These are phyloP conservation scores for Tilapia sparmanii DNA, from an alignment of 2,113 vertebrate species.

Conservation along the genomic window DNA sequence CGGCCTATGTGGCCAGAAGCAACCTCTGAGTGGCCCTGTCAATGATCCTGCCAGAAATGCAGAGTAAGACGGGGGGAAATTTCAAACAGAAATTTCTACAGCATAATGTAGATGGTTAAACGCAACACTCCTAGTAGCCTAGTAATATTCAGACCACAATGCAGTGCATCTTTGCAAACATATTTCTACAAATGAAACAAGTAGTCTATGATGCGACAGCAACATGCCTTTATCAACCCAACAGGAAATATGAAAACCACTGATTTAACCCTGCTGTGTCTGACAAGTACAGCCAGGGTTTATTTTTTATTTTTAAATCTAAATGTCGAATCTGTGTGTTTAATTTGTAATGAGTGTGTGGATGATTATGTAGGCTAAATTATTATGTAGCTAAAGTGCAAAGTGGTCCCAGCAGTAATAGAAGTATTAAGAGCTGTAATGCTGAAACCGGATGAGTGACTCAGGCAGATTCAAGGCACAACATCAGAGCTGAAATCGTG, in stretches of 20 bases:
- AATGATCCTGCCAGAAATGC: neutral
- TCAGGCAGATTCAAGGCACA: neutral
- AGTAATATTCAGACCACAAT: neutral
- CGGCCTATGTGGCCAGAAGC: neutral
- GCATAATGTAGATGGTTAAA: neutral
- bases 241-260: neutral
- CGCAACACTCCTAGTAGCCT: neutral
- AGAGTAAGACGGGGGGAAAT: rapidly evolving
- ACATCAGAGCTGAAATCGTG: neutral
- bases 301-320: neutral
- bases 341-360: neutral
- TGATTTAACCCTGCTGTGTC: neutral
- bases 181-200: neutral
- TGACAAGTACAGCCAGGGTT: neutral
- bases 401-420: neutral
- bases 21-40: neutral
- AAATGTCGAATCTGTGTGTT: neutral
- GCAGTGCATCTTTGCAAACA: neutral
- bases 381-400: neutral
- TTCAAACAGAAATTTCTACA: neutral
- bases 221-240: neutral
- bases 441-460: neutral
- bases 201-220: neutral
- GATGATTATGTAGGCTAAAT: neutral
- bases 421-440: neutral